A percentile compares a stretch with the other conserved stretches of the same genome.
These are phyloP conservation scores for Pollicipes pollicipes DNA, from an alignment of 1,140 invertebrate species.

Conservation along the genomic window DNA sequence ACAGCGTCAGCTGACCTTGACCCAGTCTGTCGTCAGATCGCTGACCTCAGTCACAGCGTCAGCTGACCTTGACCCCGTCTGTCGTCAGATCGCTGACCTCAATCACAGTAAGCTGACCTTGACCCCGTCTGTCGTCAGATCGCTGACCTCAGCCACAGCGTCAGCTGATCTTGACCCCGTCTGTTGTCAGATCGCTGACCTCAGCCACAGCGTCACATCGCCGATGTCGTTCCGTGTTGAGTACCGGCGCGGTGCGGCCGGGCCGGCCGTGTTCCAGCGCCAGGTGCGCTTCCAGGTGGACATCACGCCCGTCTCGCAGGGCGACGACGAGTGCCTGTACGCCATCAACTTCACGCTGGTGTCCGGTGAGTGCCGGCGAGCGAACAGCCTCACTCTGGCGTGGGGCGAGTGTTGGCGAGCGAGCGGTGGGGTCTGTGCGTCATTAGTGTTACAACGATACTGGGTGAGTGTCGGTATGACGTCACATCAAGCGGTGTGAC, in stretches of 20 bases:
- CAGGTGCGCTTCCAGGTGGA: conserved; percentile 73
- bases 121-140: no score
- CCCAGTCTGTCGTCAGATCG: no score
- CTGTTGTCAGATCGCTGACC: conserved; percentile 69
- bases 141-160: neutral
- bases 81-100: no score
- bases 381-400: conserved; percentile 23
- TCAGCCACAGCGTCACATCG: conserved; percentile 94
- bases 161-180: neutral
- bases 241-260: conserved; percentile 80
- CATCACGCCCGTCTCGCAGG: conserved; percentile 31
- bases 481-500: no score
- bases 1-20: no score
- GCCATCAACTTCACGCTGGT: conserved; percentile 90
- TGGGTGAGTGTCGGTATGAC: no score
- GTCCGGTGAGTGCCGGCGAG: conserved; percentile 47
- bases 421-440: no score
- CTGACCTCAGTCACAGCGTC: no score
- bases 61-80: no score
- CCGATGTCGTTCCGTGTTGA: conserved; percentile 96
- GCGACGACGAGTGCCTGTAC: conserved; percentile 56
- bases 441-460: no score
- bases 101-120: no score
- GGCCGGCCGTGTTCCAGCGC: conserved; percentile 85
- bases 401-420: no score